Conservation (phyloP, 2,797 vertebrate species). For the Sebastes vulpes region DNA sequence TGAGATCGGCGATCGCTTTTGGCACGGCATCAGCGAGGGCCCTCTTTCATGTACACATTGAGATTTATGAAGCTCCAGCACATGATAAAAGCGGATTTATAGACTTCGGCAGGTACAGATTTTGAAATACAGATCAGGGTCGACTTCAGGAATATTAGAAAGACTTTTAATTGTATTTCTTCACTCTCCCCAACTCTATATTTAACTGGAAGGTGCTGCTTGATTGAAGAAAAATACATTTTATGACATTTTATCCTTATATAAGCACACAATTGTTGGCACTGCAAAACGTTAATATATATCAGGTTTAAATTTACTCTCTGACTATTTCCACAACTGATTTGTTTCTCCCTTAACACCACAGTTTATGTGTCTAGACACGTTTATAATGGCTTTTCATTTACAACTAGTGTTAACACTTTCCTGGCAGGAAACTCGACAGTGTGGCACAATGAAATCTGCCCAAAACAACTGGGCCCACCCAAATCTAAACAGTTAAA, state of each 20-base stretch:
- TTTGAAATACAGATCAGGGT: conserved; percentile 20
- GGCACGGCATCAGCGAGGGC: conserved; percentile 47
- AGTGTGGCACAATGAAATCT: conserved; percentile 56
- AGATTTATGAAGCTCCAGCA: conserved; percentile 65
- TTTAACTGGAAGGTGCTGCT: not conserved
- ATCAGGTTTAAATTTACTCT: conserved; percentile 54
- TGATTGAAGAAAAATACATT: not conserved
- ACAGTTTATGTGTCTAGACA: conserved; percentile 72
- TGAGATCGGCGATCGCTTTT: conserved; percentile 51
- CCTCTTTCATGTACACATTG: conserved; percentile 55
- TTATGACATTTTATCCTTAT: not conserved
- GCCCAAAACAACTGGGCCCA: conserved; percentile 33
- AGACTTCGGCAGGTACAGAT: conserved; percentile 33
- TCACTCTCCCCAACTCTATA: not conserved
- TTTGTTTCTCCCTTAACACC: conserved; percentile 34
- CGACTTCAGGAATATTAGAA: conserved; percentile 5
- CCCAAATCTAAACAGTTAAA: conserved; percentile 33
- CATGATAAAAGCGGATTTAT: conserved; percentile 60
- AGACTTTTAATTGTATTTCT: not conserved
- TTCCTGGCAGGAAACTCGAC: conserved; percentile 62
- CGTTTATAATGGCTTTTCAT: conserved; percentile 57
- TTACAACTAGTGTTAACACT: conserved; percentile 57
- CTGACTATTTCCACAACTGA: conserved; percentile 42
- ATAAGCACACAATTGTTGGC: not conserved
- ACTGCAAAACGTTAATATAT: not conserved